phyloP scores from a whole-genome alignment of 2,888 invertebrate genomes.

The Clunio marinus region DNA sequence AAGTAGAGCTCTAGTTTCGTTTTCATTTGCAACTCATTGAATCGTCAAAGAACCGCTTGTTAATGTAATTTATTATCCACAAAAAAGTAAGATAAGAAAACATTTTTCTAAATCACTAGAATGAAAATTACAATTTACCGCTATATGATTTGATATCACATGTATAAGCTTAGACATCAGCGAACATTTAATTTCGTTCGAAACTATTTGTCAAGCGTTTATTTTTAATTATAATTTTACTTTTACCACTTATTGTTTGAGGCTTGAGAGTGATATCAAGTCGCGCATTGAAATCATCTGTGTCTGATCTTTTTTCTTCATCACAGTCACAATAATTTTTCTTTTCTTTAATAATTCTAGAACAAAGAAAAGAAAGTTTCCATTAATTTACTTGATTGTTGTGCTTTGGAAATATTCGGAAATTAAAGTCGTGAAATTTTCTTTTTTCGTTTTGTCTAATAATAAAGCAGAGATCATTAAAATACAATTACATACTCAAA shows the following conservation, averaged over 20 bases:
- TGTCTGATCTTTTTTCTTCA: not conserved
- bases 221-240: not conserved
- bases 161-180: too few relatives aligned
- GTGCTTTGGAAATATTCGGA: too few relatives aligned
- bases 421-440: too few relatives aligned
- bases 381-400: too few relatives aligned
- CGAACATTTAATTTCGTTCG: not conserved
- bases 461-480: too few relatives aligned
- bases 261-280: not conserved
- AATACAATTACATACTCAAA: not conserved
- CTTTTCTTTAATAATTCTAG: too few relatives aligned
- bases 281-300: slow-evolving; percentile 1
- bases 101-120: slow-evolving; percentile 33
- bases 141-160: too few relatives aligned
- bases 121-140: slow-evolving; percentile 27
- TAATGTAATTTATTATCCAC: not conserved
- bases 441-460: too few relatives aligned
- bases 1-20: not conserved
- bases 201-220: not conserved
- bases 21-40: not conserved
- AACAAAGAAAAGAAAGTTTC: slow-evolving; percentile 10
- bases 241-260: not conserved
- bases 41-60: not conserved
- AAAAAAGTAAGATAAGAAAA: not conserved
- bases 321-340: slow-evolving; percentile 2